Evolutionary conservation across 1,140 invertebrate species (phyloP).

Genomic region (Lasioglossum albipes): DNA sequence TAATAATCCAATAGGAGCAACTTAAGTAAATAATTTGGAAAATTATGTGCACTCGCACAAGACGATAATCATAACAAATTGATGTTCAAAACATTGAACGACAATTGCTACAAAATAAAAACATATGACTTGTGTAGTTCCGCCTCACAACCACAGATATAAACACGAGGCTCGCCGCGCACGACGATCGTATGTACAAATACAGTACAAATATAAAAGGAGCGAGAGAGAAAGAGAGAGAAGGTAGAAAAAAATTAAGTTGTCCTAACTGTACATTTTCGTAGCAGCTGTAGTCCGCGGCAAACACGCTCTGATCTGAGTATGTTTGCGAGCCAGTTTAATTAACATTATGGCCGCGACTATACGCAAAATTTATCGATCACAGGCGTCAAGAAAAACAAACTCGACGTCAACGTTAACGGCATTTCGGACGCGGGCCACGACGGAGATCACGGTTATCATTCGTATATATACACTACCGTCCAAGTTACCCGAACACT

Average conservation of each 20-base stretch:
- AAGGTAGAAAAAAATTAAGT: conserved; percentile 19
- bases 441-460: conserved; percentile 6
- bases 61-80: too few relatives aligned
- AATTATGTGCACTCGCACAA: too few relatives aligned
- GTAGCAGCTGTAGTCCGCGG: not conserved
- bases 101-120: too few relatives aligned
- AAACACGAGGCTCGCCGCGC: not conserved
- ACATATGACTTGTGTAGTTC: too few relatives aligned
- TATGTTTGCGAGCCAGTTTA: conserved; percentile 2
- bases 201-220: not conserved
- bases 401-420: conserved; percentile 35
- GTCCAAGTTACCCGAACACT: too few relatives aligned
- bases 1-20: too few relatives aligned
- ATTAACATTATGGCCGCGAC: conserved; percentile 34
- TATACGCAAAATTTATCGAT: conserved; percentile 55
- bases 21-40: too few relatives aligned
- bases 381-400: conserved; percentile 45
- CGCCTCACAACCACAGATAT: too few relatives aligned
- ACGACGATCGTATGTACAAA: not conserved
- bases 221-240: conserved; percentile 3
- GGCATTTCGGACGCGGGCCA: conserved; percentile 24
- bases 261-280: not conserved
- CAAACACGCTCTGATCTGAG: not conserved
- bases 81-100: too few relatives aligned
- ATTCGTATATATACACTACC: conserved; percentile 24